Conservation (phyloP, 2,797 vertebrate species). For the Pantherophis vulpinus region DNA sequence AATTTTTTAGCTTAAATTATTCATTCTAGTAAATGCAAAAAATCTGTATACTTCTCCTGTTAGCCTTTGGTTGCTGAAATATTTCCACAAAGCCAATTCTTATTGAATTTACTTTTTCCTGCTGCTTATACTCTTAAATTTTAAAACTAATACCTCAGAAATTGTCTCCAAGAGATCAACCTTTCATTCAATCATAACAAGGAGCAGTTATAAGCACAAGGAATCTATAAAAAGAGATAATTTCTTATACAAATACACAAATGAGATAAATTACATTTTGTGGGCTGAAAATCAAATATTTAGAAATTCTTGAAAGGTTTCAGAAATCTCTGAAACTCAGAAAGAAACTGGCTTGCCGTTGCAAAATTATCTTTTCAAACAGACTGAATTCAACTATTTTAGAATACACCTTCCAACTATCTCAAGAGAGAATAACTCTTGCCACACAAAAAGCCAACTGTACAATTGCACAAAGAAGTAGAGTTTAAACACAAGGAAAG, state of each 20-base stretch:
- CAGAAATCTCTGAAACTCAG: not conserved
- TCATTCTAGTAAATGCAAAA: slow-evolving; percentile 34
- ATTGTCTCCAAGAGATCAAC: slow-evolving; percentile 58
- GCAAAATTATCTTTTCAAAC: not conserved
- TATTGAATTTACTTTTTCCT: slow-evolving; percentile 43
- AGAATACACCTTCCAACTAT: not conserved
- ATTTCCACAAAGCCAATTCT: slow-evolving; percentile 55
- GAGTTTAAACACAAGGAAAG: not conserved
- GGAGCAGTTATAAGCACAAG: slow-evolving; percentile 49
- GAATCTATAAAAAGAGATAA: slow-evolving; percentile 38
- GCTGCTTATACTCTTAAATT: slow-evolving; percentile 31
- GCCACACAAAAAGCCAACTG: not conserved
- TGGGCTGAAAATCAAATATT: slow-evolving; percentile 21
- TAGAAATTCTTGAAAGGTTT: slow-evolving; percentile 29
- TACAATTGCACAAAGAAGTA: not conserved
- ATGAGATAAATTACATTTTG: not conserved
- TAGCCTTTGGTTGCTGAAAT: slow-evolving; percentile 45
- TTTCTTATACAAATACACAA: slow-evolving; percentile 27
- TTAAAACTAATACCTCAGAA: slow-evolving; percentile 57
- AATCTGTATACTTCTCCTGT: not conserved
- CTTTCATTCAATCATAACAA: slow-evolving; percentile 54
- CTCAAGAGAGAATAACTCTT: not conserved
- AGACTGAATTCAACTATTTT: not conserved
- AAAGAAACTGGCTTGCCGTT: not conserved
- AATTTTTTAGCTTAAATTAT: slow-evolving; percentile 36